Evolutionary conservation across 2,113 vertebrate species (phyloP).

Genomic region (Plecturocebus donacophilus): DNA sequence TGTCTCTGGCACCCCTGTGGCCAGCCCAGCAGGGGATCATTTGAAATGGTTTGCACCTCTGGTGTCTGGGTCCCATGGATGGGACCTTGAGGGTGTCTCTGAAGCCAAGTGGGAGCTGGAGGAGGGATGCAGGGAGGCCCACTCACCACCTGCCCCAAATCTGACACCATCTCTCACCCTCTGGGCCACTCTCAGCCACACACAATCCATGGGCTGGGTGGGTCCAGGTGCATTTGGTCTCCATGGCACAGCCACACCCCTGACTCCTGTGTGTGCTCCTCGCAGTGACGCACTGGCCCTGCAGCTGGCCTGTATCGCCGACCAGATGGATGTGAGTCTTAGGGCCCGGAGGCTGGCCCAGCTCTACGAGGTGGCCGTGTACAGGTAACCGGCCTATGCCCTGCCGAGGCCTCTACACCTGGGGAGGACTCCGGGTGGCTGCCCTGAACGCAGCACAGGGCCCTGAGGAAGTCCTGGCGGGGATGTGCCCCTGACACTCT

Average conservation of each 20-base stretch:
- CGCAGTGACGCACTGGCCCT: constrained; percentile 85
- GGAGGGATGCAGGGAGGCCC: not conserved
- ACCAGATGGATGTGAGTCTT: constrained; percentile 85
- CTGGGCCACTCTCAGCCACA: not conserved
- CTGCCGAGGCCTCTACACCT: not conserved
- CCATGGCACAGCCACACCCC: not conserved
- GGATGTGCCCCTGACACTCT: not conserved
- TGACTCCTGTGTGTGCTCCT: not conserved
- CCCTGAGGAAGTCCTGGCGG: not conserved
- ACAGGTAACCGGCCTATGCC: constrained; percentile 39
- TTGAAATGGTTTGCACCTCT: not conserved
- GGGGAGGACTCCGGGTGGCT: not conserved
- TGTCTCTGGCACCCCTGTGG: not conserved
- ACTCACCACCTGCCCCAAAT: not conserved
- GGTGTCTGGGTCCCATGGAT: not conserved
- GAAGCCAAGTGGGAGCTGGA: not conserved
- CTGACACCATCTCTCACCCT: not conserved
- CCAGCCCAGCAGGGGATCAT: not conserved
- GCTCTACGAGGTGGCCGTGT: constrained; percentile 20
- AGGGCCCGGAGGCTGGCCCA: not conserved
- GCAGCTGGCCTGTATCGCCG: constrained; percentile 91
- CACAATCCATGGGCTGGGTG: not conserved
- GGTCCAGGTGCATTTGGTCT: not conserved
- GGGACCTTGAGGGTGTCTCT: not conserved
- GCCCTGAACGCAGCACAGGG: not conserved